Base-by-base conservation (phyloP, 2,797 vertebrate genomes). In the Bradypodion pumilum region DNA sequence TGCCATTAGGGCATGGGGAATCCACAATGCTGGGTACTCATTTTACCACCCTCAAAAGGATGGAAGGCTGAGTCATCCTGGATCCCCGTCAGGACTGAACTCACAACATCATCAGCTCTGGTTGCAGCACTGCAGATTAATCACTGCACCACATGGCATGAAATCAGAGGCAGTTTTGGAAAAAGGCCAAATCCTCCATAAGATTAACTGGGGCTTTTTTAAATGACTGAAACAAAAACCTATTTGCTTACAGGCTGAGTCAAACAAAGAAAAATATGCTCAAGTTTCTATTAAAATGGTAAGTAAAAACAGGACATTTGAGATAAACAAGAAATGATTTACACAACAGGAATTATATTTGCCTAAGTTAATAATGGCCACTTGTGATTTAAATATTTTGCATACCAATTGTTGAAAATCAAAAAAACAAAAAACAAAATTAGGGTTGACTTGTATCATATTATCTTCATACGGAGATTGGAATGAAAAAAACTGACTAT, bases 321-420 rank as follows among this genome's bases (percentile, higher is more conserved):
- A 68, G n/a, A 37, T 77, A n/a, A 76, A 16, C 74, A 70, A 80
- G 46, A 74, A 59, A 65, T 80, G 85, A 63, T 56, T 79, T 66
- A 85, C 46, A 79, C 32, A 49, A 56, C 29, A 66, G 8, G 69
- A 63, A 63, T 78, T 78, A 72, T n/a, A 46, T 72, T 63, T 73
- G 75, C 68, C 63, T 73, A 68, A 37, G 5, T 78, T 78, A 60
- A 78, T 32, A 49, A 60, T 63, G 59, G 23, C 42, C 60, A 75
- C 5, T 9, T 35, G 44, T 62, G 25, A 78, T 19, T 49, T 15
- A 32, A 84, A 84, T 78, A 62, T 44, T 62, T 62, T 44, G 70
- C 35, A 59, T 78, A 46, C 7, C 27, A 4, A 35, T 46, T 70
- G 44, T 60, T 44, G 2, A 70, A 70, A 69, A 27, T 83, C 13